Percentiles rank a stretch among this genome's conserved stretches.
phyloP scores from a whole-genome alignment of 2,888 invertebrate species.

The Slavum lentiscoides region DNA sequence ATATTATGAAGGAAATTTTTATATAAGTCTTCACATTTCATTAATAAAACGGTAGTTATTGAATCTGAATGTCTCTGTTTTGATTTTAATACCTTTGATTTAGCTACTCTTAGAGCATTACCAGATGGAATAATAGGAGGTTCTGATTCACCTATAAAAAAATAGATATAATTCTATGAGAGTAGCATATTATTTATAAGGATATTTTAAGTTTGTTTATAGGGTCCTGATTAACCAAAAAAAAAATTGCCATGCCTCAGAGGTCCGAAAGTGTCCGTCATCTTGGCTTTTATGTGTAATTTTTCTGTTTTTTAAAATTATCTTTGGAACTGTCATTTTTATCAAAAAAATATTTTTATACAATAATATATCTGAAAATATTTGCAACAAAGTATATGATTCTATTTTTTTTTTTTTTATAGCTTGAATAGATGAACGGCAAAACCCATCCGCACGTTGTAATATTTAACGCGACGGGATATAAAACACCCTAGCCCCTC shows the following conservation, averaged over 20 bases:
- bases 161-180: too few species aligned
- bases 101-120: not conserved
- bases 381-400: too few species aligned
- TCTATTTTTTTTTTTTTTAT: too few species aligned
- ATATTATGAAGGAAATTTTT: not conserved
- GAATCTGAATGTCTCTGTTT: not conserved
- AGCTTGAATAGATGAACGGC: too few species aligned
- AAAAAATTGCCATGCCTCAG: not conserved
- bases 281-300: slow-evolving; percentile 4
- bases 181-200: too few species aligned
- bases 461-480: too few species aligned
- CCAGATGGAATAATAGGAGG: not conserved
- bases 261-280: not conserved
- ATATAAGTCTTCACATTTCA: not conserved
- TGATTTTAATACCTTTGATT: not conserved
- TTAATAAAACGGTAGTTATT: not conserved
- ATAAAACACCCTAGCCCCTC: too few species aligned
- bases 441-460: too few species aligned
- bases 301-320: not conserved
- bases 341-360: too few species aligned
- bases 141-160: not conserved
- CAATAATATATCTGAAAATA: too few species aligned
- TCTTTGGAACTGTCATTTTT: not conserved
- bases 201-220: slow-evolving; percentile 21
- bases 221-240: slow-evolving; percentile 18